Conservation (phyloP, 2,797 vertebrate species). For the Anguilla anguilla region DNA sequence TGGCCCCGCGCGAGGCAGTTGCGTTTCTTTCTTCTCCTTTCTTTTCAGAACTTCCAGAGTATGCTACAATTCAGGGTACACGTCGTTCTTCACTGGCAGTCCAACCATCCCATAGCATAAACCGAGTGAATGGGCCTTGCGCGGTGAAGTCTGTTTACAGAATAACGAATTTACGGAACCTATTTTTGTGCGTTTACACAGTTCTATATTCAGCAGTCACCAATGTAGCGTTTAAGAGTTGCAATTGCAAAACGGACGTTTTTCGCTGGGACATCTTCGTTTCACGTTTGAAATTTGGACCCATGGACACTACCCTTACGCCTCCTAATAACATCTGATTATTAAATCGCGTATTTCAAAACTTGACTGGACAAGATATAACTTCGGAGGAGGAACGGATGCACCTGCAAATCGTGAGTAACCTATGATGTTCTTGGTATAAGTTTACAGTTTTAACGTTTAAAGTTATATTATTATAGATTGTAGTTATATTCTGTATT, state of each 20-base stretch:
- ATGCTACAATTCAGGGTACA: slow-evolving; percentile 29
- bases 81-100: slow-evolving; percentile 1
- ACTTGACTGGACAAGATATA: slow-evolving; percentile 3
- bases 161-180: slow-evolving; percentile 14
- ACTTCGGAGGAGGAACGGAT: background rate
- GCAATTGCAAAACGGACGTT: background rate
- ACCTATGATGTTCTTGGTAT: background rate
- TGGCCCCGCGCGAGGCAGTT: slow-evolving; percentile 47
- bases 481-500: no score
- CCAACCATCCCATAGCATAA: background rate
- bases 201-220: background rate
- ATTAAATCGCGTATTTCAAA: background rate
- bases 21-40: slow-evolving; percentile 36
- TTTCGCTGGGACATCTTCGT: background rate
- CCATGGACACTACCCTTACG: background rate
- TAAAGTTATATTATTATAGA: background rate
- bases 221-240: background rate
- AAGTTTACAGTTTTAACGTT: background rate
- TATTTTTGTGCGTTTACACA: slow-evolving; percentile 20
- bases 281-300: background rate
- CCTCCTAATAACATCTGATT: background rate
- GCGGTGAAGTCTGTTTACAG: slow-evolving; percentile 23
- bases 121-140: slow-evolving; percentile 49
- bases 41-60: slow-evolving; percentile 32
- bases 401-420: slow-evolving; percentile 21